Evolutionary conservation across 2,797 vertebrate species (phyloP).

Genomic region (Octomys mimax): DNA sequence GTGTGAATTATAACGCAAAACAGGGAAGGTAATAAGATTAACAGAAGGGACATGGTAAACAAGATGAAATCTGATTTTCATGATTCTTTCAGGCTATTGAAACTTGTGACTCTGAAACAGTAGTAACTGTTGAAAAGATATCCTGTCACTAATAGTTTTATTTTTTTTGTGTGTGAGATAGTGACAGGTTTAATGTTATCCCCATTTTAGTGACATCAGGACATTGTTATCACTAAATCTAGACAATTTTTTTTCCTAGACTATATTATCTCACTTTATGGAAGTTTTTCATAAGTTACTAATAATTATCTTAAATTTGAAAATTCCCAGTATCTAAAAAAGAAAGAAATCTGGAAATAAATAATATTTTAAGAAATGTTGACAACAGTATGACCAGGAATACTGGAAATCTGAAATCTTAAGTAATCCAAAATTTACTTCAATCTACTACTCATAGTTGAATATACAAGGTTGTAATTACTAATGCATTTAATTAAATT

Average conservation of each 20-base stretch:
- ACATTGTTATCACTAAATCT: background rate
- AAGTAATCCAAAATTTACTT: slow-evolving; percentile 37
- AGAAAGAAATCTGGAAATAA: slow-evolving; percentile 25
- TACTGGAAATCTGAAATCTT: slow-evolving; percentile 38
- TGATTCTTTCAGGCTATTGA: slow-evolving; percentile 32
- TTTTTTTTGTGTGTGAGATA: too few relatives aligned
- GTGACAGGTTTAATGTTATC: too few relatives aligned
- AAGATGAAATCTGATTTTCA: slow-evolving; percentile 59
- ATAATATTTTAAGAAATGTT: slow-evolving; percentile 51
- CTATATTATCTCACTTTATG: slow-evolving; percentile 29
- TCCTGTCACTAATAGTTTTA: slow-evolving; percentile 22
- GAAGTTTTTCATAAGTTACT: slow-evolving; percentile 32
- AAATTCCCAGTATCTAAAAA: slow-evolving; percentile 55
- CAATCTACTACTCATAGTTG: background rate
- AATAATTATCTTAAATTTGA: slow-evolving; percentile 36
- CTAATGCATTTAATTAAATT: slow-evolving; percentile 58
- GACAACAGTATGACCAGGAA: slow-evolving; percentile 10
- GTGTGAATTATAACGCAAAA: slow-evolving; percentile 56
- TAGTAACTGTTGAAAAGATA: slow-evolving; percentile 38
- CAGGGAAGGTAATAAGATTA: background rate
- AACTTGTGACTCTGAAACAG: slow-evolving; percentile 50
- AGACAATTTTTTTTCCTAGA: slow-evolving; percentile 46
- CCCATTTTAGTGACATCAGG: too few relatives aligned
- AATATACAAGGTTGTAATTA: background rate
- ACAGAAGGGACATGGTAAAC: background rate